Conservation (phyloP, 2,113 vertebrate genomes). For the Hippocampus abdominalis region DNA sequence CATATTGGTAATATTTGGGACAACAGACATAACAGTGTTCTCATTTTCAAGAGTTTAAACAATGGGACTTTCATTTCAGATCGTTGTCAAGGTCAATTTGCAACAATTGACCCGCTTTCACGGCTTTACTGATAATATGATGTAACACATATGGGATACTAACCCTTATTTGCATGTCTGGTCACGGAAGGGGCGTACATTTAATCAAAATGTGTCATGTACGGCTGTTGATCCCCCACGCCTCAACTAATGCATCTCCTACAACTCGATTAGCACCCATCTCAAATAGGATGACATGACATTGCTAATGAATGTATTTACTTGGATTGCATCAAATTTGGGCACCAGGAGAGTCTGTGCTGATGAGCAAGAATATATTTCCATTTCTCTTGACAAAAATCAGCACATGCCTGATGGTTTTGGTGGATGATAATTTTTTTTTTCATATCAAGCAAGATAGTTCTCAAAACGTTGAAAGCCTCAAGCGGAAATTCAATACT, state of each 20-base stretch:
- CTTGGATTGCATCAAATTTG: conserved; percentile 16
- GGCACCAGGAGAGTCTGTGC: neutral
- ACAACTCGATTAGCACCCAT: conserved; percentile 29
- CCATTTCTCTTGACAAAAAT: conserved; percentile 8
- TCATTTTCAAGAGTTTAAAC: conserved; percentile 6
- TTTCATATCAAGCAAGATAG: no score
- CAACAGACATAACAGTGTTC: neutral
- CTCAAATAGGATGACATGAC: conserved; percentile 18
- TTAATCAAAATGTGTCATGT: conserved; percentile 36
- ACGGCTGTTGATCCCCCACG: conserved; percentile 1
- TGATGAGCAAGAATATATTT: conserved; percentile 7
- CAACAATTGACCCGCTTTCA: conserved; percentile 17
- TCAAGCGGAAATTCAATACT: no score
- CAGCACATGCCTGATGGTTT: neutral
- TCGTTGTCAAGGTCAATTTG: conserved; percentile 20
- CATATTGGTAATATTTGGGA: neutral
- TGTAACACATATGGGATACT: neutral
- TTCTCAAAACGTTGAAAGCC: no score
- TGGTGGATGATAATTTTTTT: no score
- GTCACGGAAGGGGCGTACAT: conserved; percentile 9
- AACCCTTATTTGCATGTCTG: conserved; percentile 10
- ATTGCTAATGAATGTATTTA: conserved; percentile 33
- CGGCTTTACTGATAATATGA: conserved; percentile 12
- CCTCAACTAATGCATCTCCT: conserved; percentile 9
- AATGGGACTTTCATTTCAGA: conserved; percentile 19